Evolutionary conservation across 2,888 invertebrate genomes (phyloP), one percentile per base, ranked within the genome.

Genomic region (Phyto melanocephala): DNA sequence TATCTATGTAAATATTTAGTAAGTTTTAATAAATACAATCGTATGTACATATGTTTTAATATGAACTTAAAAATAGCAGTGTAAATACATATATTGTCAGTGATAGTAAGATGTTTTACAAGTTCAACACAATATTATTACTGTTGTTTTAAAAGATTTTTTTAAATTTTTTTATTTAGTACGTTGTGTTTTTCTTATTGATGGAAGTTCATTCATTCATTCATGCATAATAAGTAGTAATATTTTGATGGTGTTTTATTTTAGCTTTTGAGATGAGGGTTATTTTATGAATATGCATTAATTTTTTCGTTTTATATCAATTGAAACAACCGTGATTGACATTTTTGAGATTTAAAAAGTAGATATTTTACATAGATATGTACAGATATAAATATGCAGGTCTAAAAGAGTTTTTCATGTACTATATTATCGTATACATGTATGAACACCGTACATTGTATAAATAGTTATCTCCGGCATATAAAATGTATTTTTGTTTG

Each of bases 231-330:
- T 13, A 11, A 22, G 10, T 42, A 1, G 1, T 1, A 22, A 8
- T 40, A 2, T 22, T 58, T 58, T 22, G 13, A 58, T 37, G 58
- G 40, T 17, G 22, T 40, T 20, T 37, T n/a, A n/a, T n/a, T n/a
- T n/a, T n/a, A n/a, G n/a, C n/a, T 17, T n/a, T 45, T n/a, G 22
- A 28, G 40, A 60, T 60, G 58, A 60, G 58, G 58, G 58, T 40
- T 60, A 37, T 40, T 37, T 54, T 54, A 54, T 54, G 54, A 28
- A 1, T 54, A 54, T 24, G n/a, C n/a, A n/a, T 54, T 15, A 28
- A 54, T 54, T 54, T 54, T 54, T 24, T 24, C 13, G 10, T 28
- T 28, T n/a, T 2, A 8, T 50, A 22, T 50, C 11, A 50, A 50
- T 50, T 11, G 22, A 50, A 50, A 50, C 22, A 50, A 45, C 4